Conservation (phyloP, 2,888 invertebrate species). For the Trilocha varians region DNA sequence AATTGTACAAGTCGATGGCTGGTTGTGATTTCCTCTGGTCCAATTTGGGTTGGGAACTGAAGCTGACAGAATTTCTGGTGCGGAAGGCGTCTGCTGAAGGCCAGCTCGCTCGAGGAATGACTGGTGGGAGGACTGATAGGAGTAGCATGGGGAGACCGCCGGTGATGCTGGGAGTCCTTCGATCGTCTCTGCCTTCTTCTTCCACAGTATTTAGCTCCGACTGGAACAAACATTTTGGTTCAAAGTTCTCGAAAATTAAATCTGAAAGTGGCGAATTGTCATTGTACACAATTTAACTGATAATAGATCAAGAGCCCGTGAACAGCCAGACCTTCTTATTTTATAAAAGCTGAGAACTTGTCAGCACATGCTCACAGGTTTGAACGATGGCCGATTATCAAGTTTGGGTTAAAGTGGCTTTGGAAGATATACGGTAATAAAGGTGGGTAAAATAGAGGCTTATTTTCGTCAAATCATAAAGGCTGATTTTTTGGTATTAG, state of each 20-base stretch:
- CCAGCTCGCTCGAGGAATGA: constrained; percentile 84
- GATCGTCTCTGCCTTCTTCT: constrained; percentile 44
- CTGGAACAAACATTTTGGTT: constrained; percentile 26
- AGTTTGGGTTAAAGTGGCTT: too few species aligned
- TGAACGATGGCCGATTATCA: too few species aligned
- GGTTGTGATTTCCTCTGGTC: constrained; percentile 73
- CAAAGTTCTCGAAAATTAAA: background rate
- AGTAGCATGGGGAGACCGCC: constrained; percentile 80
- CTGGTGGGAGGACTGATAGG: constrained; percentile 81
- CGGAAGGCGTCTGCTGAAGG: constrained; percentile 80
- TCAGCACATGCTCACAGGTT: too few species aligned
- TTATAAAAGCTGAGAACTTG: too few species aligned
- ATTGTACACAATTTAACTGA: too few species aligned
- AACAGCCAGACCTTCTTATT: too few species aligned
- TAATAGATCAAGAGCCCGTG: too few species aligned
- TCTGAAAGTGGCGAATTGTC: too few species aligned
- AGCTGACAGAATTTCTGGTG: constrained; percentile 75
- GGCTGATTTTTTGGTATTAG: too few species aligned
- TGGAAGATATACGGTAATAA: too few species aligned
- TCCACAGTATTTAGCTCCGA: constrained; percentile 60
- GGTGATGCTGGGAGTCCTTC: constrained; percentile 77
- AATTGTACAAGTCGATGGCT: constrained; percentile 72
- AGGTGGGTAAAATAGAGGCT: too few species aligned
- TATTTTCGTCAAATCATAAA: too few species aligned
- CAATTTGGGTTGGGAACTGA: constrained; percentile 78